Evolutionary conservation across 1,140 invertebrate species (phyloP).

Genomic region (Delia radicum): DNA sequence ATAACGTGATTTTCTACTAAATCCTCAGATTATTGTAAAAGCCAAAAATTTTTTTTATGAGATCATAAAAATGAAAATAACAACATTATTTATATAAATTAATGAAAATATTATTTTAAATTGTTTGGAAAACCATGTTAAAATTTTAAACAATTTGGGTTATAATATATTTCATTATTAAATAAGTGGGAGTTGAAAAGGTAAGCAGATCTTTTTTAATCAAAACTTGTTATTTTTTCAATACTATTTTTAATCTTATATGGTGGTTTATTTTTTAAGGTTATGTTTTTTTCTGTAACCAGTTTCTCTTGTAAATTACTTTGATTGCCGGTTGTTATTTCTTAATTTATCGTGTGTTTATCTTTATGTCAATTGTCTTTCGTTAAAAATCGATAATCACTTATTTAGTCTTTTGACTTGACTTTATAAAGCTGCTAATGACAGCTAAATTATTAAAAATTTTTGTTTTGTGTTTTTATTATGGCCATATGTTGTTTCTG

Average conservation of each 20-base stretch:
- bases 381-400: neutral
- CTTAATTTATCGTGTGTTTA: neutral
- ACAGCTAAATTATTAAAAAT: neutral
- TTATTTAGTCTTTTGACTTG: neutral
- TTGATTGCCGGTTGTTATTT: neutral
- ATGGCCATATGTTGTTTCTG: neutral
- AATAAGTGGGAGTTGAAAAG: neutral
- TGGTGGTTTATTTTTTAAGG: too few species aligned
- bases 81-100: too few species aligned
- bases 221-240: too few species aligned
- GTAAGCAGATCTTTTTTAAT: too few species aligned
- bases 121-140: neutral
- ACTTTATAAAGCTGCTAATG: neutral
- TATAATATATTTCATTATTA: neutral
- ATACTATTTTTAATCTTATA: too few species aligned
- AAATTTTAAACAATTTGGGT: neutral
- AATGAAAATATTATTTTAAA: too few species aligned
- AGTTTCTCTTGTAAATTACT: neutral
- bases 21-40: neutral
- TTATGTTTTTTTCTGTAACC: neutral
- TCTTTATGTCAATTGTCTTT: neutral
- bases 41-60: neutral
- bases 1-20: neutral
- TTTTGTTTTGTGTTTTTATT: neutral
- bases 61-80: neutral